These are phyloP conservation scores for Meteorus cinctellus DNA, from an alignment of 2,888 invertebrate genomes.

Conservation along the genomic window DNA sequence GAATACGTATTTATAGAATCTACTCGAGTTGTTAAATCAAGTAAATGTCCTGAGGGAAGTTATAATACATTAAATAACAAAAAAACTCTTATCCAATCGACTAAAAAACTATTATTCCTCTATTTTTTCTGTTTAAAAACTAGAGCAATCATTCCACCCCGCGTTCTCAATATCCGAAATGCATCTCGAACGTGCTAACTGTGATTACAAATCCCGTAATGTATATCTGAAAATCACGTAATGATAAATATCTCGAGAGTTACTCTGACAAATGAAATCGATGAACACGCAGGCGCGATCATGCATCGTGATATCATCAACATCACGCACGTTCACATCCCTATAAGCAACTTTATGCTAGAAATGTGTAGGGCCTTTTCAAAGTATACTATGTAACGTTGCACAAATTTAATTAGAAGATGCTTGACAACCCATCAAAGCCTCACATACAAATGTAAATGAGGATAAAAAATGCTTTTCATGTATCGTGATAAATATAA, in stretches of 20 bases:
- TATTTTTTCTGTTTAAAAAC: no score
- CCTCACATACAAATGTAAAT: not conserved
- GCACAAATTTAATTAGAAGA: constrained; percentile 15
- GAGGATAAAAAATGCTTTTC: not conserved
- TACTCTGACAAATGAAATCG: constrained; percentile 7
- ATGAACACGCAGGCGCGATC: not conserved
- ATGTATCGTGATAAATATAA: not conserved
- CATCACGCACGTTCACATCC: not conserved
- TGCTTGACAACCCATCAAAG: not conserved
- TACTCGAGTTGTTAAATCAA: no score
- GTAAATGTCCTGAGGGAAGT: no score
- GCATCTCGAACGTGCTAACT: not conserved
- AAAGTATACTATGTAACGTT: not conserved
- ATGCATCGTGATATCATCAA: not conserved
- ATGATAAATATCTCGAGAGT: constrained; percentile 3
- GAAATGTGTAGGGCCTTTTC: no score
- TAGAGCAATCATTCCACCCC: no score
- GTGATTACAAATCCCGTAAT: not conserved
- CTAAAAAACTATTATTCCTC: no score
- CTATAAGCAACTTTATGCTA: no score
- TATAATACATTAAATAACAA: no score
- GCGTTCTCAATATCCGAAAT: not conserved
- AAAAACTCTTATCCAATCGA: no score
- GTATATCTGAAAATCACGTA: constrained; percentile 3
- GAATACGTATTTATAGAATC: no score